Evolutionary conservation across 2,888 invertebrate species (phyloP), one percentile per base, ranked within the genome.

Genomic region (Tribolium freemani): DNA sequence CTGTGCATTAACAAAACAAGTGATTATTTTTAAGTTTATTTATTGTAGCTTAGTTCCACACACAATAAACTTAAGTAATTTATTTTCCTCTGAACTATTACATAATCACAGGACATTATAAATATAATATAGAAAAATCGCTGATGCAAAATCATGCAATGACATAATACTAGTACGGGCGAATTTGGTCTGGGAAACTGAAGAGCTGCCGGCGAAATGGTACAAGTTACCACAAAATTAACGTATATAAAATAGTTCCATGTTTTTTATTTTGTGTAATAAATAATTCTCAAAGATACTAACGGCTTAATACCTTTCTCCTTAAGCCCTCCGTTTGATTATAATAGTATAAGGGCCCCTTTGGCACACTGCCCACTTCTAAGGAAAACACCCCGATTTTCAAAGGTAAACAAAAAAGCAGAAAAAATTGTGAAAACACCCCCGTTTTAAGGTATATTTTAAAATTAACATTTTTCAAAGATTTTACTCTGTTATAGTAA

Each of bases 21-120:
- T 31, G 71, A 71, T 13, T 64, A 57, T 45, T 73, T 68, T 69
- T 72, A 72, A 58, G 45, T 58, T 69, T 69, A 60, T 67, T 72
- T 69, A 72, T 68, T 69, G 61, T 72, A 69, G 63, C 50, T 51
- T 58, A 48, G 46, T 13, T 71, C 51, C 64, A 64, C 63, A 66
- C 68, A 66, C 68, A 68, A 58, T 68, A 68, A 68, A 68, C 68
- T 58, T 58, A 66, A 58, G 60, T 64, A 54, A 64, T 11, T 66
- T 66, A 56, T 45, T 56, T 56, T 66, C 66, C 44, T 64, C 64
- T 51, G 53, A 64, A 64, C 45, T 67, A 67, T 68, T 57, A 68
- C 68, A 68, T 68, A 68, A 68, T 68, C 68, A 68, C 68, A 68
- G 67, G 67, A 67, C 53, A 54, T 67, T 63, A 63, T 61, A 46